Base-by-base conservation (phyloP, 2,888 invertebrate species). In the Philopedon plagiatum region DNA sequence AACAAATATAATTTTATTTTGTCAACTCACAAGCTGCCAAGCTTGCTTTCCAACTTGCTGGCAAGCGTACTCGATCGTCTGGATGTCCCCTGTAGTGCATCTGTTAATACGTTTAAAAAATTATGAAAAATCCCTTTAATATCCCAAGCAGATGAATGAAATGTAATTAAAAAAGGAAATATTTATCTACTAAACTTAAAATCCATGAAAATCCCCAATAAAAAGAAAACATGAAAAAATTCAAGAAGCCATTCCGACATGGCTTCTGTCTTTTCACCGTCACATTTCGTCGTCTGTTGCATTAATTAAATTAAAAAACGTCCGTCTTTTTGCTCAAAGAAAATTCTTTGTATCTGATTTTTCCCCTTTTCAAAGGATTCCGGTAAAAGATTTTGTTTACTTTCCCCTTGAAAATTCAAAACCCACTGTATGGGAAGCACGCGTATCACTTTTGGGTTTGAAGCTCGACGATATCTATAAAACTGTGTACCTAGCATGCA, bases 261-360 rank as follows among this genome's bases (percentile, higher is more conserved):
- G 41, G 4, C 32, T 29, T 18, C 19, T 41, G 18, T 49, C 41
- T 32, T 39, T 67, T 39, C 39, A 51, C 26, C 51, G 29, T 13
- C 9, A 13, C 15, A 7, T 51, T 13, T 13, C 49, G 44, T 49
- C 61, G 68, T 68, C 56, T 68, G 54, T 57, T 37, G 21, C 60
- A 71, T 71, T 71, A 71, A 71, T 71, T 65, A 64, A 71, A 71
- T 71, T 69, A 69, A 69, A 69, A 69, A 69, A 57, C 44, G 46
- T 37, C 26, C 54, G 56, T 23, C 51, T 60, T 68, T 68, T 67
- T 51, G 49, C 41, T 69, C 69, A 69, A 69, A 69, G 63, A 56
- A 41, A 32, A 57, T 69, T 62, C 63, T 57, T 46, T 41, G 15
- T 60, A 44, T 51, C 54, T 62, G 69, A 62, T 63, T 69, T 39